phyloP scores from a whole-genome alignment of 1,140 invertebrate species.

The Scaptomyza graminum region DNA sequence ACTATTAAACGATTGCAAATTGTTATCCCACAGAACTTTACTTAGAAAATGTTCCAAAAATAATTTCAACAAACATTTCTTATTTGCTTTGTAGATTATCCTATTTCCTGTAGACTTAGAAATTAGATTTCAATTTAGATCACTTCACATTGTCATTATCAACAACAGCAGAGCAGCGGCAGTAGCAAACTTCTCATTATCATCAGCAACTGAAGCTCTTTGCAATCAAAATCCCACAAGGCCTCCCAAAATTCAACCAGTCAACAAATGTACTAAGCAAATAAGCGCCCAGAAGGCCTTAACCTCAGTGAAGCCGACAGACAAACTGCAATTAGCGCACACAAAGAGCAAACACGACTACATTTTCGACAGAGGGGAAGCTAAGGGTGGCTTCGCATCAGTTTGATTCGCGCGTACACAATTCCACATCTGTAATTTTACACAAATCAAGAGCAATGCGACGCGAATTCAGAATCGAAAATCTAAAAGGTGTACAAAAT shows the following conservation, averaged over 20 bases:
- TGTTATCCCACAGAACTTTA: neutral
- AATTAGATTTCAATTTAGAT: constrained; percentile 59
- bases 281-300: constrained; percentile 35
- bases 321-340: constrained; percentile 66
- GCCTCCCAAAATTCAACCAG: constrained; percentile 39
- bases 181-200: neutral
- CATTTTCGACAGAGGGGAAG: constrained; percentile 23
- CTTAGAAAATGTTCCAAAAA: neutral
- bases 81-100: constrained; percentile 51
- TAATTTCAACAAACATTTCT: constrained; percentile 14
- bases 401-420: constrained; percentile 1
- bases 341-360: constrained; percentile 57
- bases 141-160: constrained; percentile 33
- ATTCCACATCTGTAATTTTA: constrained; percentile 55
- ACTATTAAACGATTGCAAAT: neutral
- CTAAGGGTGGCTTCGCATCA: constrained; percentile 23
- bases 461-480: constrained; percentile 41
- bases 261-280: constrained; percentile 56
- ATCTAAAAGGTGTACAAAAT: constrained; percentile 1
- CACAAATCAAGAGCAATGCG: constrained; percentile 62
- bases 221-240: constrained; percentile 28
- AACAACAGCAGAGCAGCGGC: neutral
- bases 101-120: constrained; percentile 21
- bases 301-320: constrained; percentile 35
- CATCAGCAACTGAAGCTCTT: constrained; percentile 8